A percentile compares a stretch with the other conserved stretches of the same genome.
phyloP scores from a whole-genome alignment of 2,113 vertebrate genomes.

The Albula glossodonta region DNA sequence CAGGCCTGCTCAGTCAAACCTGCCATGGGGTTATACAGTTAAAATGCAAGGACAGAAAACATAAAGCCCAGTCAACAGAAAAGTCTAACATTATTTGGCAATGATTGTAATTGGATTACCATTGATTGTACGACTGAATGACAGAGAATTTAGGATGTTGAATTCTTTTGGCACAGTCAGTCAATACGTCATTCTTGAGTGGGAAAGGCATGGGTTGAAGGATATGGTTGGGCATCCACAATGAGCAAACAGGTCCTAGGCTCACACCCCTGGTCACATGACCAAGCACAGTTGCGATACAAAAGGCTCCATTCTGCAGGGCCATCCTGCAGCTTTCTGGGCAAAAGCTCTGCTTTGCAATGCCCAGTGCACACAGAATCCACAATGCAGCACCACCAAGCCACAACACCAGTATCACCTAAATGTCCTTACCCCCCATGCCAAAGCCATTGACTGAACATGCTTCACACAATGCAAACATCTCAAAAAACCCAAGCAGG shows the following conservation, averaged over 20 bases:
- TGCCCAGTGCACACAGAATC: slow-evolving; percentile 15
- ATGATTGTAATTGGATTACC: background rate
- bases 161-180: background rate
- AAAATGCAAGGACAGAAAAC: slow-evolving; percentile 59
- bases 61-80: slow-evolving; percentile 20
- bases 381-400: slow-evolving; percentile 21
- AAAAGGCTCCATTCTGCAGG: slow-evolving; percentile 23
- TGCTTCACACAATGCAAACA: too few relatives aligned
- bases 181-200: background rate
- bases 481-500: too few relatives aligned
- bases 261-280: slow-evolving; percentile 8
- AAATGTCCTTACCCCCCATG: background rate
- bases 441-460: too few relatives aligned
- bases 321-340: slow-evolving; percentile 2
- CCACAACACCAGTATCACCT: background rate
- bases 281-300: slow-evolving; percentile 18
- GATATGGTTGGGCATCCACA: slow-evolving; percentile 21
- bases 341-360: slow-evolving; percentile 15
- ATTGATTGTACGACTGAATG: background rate
- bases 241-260: slow-evolving; percentile 27
- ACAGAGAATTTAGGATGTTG: background rate
- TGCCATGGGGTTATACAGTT: slow-evolving; percentile 52
- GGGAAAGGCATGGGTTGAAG: slow-evolving; percentile 6
- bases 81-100: background rate
- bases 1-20: slow-evolving; percentile 46